Percentiles rank a stretch among this genome's conserved stretches.
phyloP scores from a whole-genome alignment of 2,113 vertebrate genomes.

The Prionailurus viverrinus region DNA sequence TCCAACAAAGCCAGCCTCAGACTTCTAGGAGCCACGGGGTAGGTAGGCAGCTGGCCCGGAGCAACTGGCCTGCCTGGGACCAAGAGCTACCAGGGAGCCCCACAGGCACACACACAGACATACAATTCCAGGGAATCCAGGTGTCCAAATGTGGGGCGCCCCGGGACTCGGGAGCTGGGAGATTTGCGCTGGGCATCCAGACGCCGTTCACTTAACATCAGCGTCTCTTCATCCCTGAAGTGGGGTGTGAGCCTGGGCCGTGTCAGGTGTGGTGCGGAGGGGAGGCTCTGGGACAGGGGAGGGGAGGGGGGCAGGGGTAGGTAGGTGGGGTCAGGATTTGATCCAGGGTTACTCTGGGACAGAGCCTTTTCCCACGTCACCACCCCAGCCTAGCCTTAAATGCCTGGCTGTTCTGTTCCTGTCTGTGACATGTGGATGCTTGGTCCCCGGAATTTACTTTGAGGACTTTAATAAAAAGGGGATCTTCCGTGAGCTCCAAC shows the following conservation, averaged over 20 bases:
- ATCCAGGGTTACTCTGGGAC: background rate
- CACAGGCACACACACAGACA: background rate
- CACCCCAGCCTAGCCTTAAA: background rate
- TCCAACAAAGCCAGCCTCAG: background rate
- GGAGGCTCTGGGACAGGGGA: background rate
- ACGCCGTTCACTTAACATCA: background rate
- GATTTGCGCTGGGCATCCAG: background rate
- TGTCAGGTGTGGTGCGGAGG: fast-evolving
- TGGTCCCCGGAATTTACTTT: constrained; percentile 52
- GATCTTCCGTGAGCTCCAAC: background rate
- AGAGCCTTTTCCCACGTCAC: background rate
- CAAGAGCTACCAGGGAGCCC: background rate
- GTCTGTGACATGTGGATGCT: background rate
- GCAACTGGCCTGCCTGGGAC: background rate
- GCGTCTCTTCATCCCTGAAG: background rate
- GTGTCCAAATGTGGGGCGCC: background rate
- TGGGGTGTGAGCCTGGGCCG: fast-evolving
- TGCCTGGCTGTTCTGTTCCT: background rate
- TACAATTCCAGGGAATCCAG: background rate
- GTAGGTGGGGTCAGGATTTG: background rate
- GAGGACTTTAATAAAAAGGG: constrained; percentile 71
- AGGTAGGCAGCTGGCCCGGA: background rate
- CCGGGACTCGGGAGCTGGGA: background rate
- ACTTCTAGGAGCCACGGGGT: background rate
- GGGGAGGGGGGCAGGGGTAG: background rate